Evolutionary conservation across 2,888 invertebrate species (phyloP).

Genomic region (Ophion slaviceki): DNA sequence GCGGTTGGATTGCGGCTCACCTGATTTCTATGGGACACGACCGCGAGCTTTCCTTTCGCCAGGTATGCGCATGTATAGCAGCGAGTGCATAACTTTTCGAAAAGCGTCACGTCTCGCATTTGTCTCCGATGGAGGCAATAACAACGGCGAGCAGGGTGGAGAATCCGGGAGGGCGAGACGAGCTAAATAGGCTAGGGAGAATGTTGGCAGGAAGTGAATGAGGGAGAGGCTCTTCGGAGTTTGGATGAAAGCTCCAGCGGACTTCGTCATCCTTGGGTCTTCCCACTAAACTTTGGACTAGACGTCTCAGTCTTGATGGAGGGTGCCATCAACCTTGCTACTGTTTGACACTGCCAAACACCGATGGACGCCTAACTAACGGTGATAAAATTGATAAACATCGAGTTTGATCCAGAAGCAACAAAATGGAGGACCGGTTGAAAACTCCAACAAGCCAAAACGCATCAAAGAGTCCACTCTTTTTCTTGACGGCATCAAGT

Average conservation of each 20-base stretch:
- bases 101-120: slow-evolving; percentile 56
- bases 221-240: background rate
- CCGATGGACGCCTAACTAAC: background rate
- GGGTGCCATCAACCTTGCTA: background rate
- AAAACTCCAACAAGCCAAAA: background rate
- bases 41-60: background rate
- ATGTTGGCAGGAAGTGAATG: background rate
- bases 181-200: background rate
- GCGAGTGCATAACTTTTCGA: slow-evolving; percentile 61
- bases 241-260: background rate
- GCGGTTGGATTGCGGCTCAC: slow-evolving; percentile 40
- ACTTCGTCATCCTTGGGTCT: background rate
- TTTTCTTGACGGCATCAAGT: no score
- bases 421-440: background rate
- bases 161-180: background rate
- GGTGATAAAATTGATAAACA: background rate
- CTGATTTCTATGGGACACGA: slow-evolving; percentile 14
- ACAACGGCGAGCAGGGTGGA: slow-evolving; percentile 9
- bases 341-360: background rate
- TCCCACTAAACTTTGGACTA: background rate
- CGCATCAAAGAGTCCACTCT: background rate
- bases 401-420: background rate
- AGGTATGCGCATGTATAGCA: background rate
- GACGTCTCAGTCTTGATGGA: background rate
- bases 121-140: slow-evolving; percentile 29